Evolutionary conservation across 1,140 invertebrate genomes (phyloP), one percentile per base, ranked within the genome.

Genomic region (Drosophila equinoxialis): DNA sequence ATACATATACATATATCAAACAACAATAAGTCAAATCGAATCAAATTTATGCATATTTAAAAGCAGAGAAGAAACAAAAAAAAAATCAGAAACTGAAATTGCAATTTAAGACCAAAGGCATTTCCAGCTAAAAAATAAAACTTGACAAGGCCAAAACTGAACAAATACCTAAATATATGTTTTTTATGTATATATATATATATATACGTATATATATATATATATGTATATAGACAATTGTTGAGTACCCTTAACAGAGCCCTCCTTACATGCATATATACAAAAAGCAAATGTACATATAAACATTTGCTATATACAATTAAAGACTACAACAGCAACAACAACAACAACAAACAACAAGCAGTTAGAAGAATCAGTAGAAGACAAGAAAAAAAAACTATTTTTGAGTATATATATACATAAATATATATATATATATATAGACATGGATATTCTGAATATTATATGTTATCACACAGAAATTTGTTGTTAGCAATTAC

Each of bases 301-400:
- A 82, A 79, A 73, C 72, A 63, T 78, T 82, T 82, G 82, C 81
- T 84, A 71, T 79, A 86, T 85, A 82, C 82, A 79, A 79, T 71
- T 72, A 68, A 68, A 62, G 63, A 65, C 55, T 37, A 71, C 63
- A 60, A 60, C 59, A 69, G 64, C 48, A 51, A 70, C 33, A 54
- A n/a, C 37, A 60, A 60, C 59, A 69, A 51, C 48, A 51, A 37
- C 35, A 8, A 37, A 37, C 8, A 37, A 10, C 8, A 37, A 30
- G 30, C 30, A 30, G 30, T 30, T 39, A 68, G 35, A 33, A 61
- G 51, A 37, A 23, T 62, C 39, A 67, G 20, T 57, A 63, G 6
- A 63, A 62, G 35, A 41, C 51, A 37, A 37, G 8, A 37, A 23
- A 23, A 37, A 8, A 68, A 74, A 51, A 68, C 51, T 79, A 82